Evolutionary conservation across 2,888 invertebrate genomes (phyloP), one percentile per base, ranked within the genome.

Genomic region (Drosophila melanosoma): DNA sequence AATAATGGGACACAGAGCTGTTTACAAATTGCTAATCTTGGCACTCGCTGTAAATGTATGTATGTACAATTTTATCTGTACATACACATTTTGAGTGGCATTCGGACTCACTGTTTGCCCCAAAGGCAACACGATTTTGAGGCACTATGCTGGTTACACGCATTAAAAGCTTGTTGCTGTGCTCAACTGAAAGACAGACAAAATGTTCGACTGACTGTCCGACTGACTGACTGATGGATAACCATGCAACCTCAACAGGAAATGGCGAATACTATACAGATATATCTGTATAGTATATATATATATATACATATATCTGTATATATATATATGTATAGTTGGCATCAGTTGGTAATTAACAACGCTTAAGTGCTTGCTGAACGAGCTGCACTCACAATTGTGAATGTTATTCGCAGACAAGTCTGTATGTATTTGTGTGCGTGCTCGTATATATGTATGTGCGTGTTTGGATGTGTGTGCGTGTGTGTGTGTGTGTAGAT

Each of bases 261-360:
- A 49, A 17, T 35, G 12, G n/a, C 7, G 5, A 20, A n/a, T 17
- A 29, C 17, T 17, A 26, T 49, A 26, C 2, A 49, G 6, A 48
- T 23, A 57, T 36, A 35, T 48, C 5, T 23, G 17, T 29, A 35
- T 20, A 20, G n/a, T 8, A 38, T 5, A 12, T 35, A 35, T 35
- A 35, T 36, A 8, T 20, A 40, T n/a, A 52, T n/a, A n/a, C n/a
- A 7, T 20, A 15, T 29, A 15, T 33, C 5, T 23, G 17, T 29
- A 35, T 20, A 20, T 8, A 38, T 5, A 12, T 35, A 35, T 35
- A 35, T 36, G 5, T 20, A 40, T n/a, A 52, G 56, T 36, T 62
- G 48, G 56, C 57, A 56, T 17, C 59, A 56, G 67, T 75, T 64
- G 79, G 66, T 79, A 79, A 79, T 79, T 66, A 79, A 79, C 79